Evolutionary conservation across 2,888 invertebrate genomes (phyloP).

Genomic region (Protodeltote pygarga): DNA sequence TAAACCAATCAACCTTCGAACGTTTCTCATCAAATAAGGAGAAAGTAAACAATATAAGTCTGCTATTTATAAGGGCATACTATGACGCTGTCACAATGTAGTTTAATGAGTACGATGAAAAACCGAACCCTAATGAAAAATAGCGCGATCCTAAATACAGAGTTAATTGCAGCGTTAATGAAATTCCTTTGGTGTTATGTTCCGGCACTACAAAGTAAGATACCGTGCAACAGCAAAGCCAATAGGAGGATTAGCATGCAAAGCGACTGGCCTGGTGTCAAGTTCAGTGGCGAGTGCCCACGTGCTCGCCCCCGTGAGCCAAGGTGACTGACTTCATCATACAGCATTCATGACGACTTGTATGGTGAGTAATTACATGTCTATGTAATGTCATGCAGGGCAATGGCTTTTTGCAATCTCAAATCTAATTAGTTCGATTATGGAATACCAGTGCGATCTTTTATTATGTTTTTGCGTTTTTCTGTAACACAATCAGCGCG

Average conservation of each 20-base stretch:
- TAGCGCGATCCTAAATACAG: conserved; percentile 24
- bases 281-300: conserved; percentile 82
- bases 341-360: conserved; percentile 62
- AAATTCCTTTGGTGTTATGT: conserved; percentile 35
- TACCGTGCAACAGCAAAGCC: conserved; percentile 37
- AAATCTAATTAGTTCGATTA: conserved; percentile 24
- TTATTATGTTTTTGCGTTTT: background rate
- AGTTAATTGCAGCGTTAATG: conserved; percentile 38
- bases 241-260: conserved; percentile 70
- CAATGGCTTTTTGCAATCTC: conserved; percentile 45
- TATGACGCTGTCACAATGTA: conserved; percentile 28
- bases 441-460: conserved; percentile 1
- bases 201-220: conserved; percentile 29
- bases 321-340: conserved; percentile 79
- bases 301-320: conserved; percentile 72
- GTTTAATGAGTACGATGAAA: conserved; percentile 10
- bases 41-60: too few species aligned
- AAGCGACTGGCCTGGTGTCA: conserved; percentile 62
- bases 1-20: too few species aligned
- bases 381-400: conserved; percentile 47
- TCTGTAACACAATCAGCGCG: too few species aligned
- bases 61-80: too few species aligned
- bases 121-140: conserved; percentile 37
- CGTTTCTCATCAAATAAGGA: too few species aligned
- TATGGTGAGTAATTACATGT: conserved; percentile 71